Conservation (phyloP, 2,797 vertebrate genomes). For the Ispidina picta region DNA sequence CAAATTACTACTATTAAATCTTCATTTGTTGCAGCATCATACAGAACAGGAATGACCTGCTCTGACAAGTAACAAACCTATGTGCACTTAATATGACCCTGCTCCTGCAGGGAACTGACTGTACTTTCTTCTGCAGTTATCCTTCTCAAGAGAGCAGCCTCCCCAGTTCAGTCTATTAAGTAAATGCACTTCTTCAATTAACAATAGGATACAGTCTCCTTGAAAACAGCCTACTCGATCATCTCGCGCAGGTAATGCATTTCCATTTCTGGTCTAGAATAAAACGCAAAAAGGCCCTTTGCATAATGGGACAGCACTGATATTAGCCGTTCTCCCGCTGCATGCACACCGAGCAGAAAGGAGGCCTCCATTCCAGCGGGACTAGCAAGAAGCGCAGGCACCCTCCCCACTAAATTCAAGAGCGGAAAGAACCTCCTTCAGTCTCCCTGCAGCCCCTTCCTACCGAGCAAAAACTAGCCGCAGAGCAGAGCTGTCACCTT, state of each 20-base stretch:
- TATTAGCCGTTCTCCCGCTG: background rate
- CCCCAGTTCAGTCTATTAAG: accelerated
- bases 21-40: background rate
- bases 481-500: background rate
- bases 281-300: background rate
- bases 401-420: accelerated
- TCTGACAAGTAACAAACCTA: background rate
- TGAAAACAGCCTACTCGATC: background rate
- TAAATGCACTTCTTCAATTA: background rate
- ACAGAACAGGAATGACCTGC: background rate
- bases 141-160: no score
- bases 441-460: background rate
- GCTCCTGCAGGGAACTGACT: background rate
- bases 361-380: background rate
- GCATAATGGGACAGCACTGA: accelerated
- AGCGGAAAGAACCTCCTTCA: accelerated
- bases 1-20: background rate
- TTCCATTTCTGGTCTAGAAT: no score
- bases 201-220: background rate
- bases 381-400: accelerated
- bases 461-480: no score
- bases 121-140: background rate
- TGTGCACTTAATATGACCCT: accelerated
- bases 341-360: background rate
- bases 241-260: accelerated